These are phyloP conservation scores for Cavia porcellus DNA, from an alignment of 2,113 vertebrate genomes.

Conservation along the genomic window DNA sequence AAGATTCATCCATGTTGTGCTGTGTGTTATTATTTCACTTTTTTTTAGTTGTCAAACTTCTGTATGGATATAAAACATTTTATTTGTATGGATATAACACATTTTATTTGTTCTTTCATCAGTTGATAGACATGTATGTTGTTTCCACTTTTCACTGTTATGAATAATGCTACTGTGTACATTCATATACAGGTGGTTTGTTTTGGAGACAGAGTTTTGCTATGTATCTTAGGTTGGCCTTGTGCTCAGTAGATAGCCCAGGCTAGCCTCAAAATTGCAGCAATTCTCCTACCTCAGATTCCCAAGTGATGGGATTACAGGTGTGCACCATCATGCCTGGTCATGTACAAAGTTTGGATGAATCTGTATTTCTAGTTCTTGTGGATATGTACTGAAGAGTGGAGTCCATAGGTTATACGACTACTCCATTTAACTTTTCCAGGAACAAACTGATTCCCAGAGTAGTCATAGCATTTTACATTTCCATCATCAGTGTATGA, in stretches of 20 bases:
- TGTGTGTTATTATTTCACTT: background rate
- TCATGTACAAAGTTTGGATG: no score
- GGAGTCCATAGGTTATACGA: no score
- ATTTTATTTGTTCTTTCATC: background rate
- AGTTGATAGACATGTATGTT: background rate
- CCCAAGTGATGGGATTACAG: background rate
- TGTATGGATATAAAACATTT: background rate
- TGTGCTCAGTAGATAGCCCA: no score
- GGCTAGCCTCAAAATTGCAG: background rate
- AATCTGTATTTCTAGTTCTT: no score
- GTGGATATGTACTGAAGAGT: no score
- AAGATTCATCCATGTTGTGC: background rate
- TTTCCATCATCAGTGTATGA: no score
- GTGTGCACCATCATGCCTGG: background rate
- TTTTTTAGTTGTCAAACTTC: constrained; percentile 7
- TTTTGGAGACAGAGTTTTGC: background rate
- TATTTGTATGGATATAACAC: background rate
- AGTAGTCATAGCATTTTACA: no score
- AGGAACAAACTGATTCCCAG: no score
- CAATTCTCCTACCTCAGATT: background rate
- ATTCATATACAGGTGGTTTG: background rate
- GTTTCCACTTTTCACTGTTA: background rate
- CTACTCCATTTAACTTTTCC: no score
- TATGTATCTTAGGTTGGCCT: background rate
- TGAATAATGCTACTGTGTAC: background rate